These are phyloP conservation scores for Apodemia mormo DNA, from an alignment of 2,888 invertebrate species.

Conservation along the genomic window DNA sequence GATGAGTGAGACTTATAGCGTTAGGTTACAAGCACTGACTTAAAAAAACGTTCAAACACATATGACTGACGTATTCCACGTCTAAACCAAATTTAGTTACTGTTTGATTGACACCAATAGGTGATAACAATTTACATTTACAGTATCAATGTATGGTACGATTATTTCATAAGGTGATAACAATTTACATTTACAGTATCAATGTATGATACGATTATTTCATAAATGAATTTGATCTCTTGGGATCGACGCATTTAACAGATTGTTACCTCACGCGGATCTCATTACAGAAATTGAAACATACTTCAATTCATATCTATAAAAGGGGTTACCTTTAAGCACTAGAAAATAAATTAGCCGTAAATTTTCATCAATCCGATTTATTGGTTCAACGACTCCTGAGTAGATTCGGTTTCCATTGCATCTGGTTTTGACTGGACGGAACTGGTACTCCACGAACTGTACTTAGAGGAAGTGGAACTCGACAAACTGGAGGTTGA, in stretches of 20 bases:
- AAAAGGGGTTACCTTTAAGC: background rate
- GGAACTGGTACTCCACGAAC: conserved; percentile 10
- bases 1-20: background rate
- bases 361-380: conserved; percentile 6
- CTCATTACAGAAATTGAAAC: background rate
- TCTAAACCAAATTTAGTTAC: background rate
- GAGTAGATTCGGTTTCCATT: conserved; percentile 7
- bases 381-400: background rate
- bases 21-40: background rate
- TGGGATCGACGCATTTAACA: background rate
- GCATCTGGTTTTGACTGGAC: background rate
- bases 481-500: conserved; percentile 4
- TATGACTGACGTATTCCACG: background rate
- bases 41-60: background rate
- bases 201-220: conserved; percentile 1
- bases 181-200: background rate
- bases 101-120: background rate
- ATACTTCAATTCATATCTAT: conserved; percentile 5
- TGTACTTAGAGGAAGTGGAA: conserved; percentile 4
- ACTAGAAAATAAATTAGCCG: background rate
- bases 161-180: background rate
- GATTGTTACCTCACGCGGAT: background rate
- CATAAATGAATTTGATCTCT: background rate
- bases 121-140: background rate
- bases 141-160: conserved; percentile 6